These are phyloP conservation scores for Heliconius himera DNA, from an alignment of 1,140 invertebrate genomes.

Conservation along the genomic window DNA sequence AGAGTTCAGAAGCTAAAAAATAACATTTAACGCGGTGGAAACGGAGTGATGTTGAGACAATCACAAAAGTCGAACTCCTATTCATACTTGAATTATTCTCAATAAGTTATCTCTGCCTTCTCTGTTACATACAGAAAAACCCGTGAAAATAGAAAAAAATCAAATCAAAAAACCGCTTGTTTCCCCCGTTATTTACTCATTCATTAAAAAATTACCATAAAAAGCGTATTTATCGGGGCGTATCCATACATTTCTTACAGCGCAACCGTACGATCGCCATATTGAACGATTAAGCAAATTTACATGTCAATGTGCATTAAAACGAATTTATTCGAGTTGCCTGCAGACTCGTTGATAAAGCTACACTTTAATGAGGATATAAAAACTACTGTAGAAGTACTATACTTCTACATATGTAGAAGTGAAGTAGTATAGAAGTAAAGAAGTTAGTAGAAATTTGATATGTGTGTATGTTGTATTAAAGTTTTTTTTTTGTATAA, in stretches of 20 bases:
- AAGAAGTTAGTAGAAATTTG: neutral
- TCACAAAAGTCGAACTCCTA: no score
- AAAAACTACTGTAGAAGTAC: slow-evolving; percentile 17
- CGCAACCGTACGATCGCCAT: slow-evolving; percentile 32
- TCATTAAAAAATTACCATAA: neutral
- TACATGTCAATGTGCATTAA: slow-evolving; percentile 43
- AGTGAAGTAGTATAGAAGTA: neutral
- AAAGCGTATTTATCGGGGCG: neutral
- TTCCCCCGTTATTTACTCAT: no score
- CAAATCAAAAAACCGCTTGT: no score
- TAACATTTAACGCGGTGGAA: no score
- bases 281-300: slow-evolving; percentile 47
- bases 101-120: no score
- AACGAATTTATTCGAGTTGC: slow-evolving; percentile 30
- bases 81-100: no score
- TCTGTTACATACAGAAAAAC: neutral
- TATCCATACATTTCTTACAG: neutral
- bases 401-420: neutral
- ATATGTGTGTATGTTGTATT: no score
- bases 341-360: slow-evolving; percentile 30
- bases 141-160: no score
- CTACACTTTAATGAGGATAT: slow-evolving; percentile 28
- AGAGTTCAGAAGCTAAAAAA: no score
- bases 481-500: no score
- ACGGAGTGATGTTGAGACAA: no score